A percentile compares a stretch with the other conserved stretches of the same genome.
Conservation (phyloP, 2,797 vertebrate genomes). For the Acrocephalus scirpaceus region DNA sequence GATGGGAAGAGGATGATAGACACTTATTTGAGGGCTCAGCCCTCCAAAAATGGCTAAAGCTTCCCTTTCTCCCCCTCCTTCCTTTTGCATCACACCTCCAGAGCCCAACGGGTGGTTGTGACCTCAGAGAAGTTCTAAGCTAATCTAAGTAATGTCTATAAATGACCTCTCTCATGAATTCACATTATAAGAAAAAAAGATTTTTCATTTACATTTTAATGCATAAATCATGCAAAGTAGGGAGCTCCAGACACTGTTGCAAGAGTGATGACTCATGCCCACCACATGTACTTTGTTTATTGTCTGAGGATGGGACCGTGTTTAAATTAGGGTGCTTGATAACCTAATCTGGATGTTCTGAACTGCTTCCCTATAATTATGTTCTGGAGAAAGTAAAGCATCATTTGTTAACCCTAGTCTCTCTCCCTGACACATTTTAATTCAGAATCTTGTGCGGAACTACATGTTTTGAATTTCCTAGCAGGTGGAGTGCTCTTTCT, state of each 20-base stretch:
- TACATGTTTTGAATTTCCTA: neutral
- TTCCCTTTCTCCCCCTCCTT: neutral
- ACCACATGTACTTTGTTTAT: slow-evolving; percentile 42
- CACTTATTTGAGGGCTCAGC: neutral
- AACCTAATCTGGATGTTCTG: slow-evolving; percentile 61
- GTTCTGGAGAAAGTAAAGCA: slow-evolving; percentile 15
- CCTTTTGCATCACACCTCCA: neutral
- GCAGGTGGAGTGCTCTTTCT: neutral
- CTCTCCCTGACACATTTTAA: neutral
- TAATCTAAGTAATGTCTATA: neutral
- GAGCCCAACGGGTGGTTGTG: neutral
- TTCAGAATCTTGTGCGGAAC: neutral
- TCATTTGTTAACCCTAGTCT: neutral
- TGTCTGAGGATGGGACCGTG: slow-evolving; percentile 62
- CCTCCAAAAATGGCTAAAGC: neutral
- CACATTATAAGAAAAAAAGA: neutral
- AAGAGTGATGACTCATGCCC: slow-evolving; percentile 37
- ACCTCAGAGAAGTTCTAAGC: neutral
- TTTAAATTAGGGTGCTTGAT: slow-evolving; percentile 65
- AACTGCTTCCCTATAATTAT: slow-evolving; percentile 47
- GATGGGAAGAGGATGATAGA: neutral
- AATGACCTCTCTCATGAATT: neutral
- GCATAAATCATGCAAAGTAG: neutral
- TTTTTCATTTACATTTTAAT: slow-evolving; percentile 5
- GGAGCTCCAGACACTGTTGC: neutral